Conservation (phyloP, 2,113 vertebrate species). For the Oenanthe melanoleuca region DNA sequence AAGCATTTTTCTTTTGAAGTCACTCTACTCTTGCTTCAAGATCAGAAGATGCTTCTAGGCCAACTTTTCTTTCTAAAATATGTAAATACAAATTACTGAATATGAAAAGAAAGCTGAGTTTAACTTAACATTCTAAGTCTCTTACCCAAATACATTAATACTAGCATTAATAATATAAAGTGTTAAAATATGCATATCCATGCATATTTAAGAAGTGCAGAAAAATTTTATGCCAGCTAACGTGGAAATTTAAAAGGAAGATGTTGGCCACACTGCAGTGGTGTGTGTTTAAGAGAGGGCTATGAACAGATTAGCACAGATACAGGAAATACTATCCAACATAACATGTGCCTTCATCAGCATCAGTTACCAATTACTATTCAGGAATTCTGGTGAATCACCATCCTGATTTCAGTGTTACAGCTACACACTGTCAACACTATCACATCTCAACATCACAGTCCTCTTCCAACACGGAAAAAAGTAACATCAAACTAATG, state of each 20-base stretch:
- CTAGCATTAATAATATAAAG: slow-evolving; percentile 31
- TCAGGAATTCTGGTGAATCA: background rate
- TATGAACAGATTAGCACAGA: background rate
- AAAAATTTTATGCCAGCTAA: background rate
- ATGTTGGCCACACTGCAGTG: background rate
- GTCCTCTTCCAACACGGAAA: background rate
- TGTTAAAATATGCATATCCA: slow-evolving; percentile 40
- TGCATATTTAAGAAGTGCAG: background rate
- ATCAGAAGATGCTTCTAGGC: slow-evolving; percentile 52
- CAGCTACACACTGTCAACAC: background rate
- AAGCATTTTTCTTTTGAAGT: slow-evolving; percentile 57
- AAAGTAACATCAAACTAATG: background rate
- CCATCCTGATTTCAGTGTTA: background rate
- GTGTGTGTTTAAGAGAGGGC: background rate
- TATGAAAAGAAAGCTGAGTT: slow-evolving; percentile 36
- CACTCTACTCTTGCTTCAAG: background rate
- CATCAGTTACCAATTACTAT: background rate
- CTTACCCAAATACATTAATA: slow-evolving; percentile 51
- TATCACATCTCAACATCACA: background rate
- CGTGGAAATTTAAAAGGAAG: background rate
- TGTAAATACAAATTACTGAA: slow-evolving; percentile 49
- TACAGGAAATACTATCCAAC: background rate
- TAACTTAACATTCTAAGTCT: background rate
- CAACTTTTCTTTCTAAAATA: slow-evolving; percentile 39
- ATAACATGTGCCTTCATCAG: background rate